These are phyloP conservation scores for Drosophila fungiperda DNA, from an alignment of 2,888 invertebrate genomes.

Conservation along the genomic window DNA sequence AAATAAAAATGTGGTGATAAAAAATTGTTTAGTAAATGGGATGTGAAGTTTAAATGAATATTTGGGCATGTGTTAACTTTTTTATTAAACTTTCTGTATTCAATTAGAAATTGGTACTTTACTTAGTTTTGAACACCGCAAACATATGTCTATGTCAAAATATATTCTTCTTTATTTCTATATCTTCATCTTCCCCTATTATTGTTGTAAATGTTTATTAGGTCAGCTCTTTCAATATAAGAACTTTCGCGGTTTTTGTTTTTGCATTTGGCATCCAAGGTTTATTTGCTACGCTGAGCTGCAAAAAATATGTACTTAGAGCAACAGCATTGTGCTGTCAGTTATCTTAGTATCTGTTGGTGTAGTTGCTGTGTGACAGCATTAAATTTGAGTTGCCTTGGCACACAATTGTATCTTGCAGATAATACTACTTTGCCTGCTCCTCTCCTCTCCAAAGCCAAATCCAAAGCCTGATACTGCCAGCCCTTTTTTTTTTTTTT, in stretches of 20 bases:
- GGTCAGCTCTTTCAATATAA: constrained; percentile 18
- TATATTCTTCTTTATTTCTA: not conserved
- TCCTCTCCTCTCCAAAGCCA: constrained; percentile 6
- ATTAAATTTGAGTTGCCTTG: constrained; percentile 61
- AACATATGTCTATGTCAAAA: not conserved
- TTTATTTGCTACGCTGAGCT: constrained; percentile 1
- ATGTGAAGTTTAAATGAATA: not conserved
- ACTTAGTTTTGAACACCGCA: not conserved
- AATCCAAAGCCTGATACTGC: constrained; percentile 26
- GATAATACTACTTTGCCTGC: constrained; percentile 1
- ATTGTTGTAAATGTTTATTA: constrained; percentile 8
- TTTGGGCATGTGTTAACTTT: not conserved
- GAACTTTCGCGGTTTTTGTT: not conserved
- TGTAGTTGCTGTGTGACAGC: constrained; percentile 46
- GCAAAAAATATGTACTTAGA: constrained; percentile 21
- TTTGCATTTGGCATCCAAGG: constrained; percentile 6
- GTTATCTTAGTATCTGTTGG: constrained; percentile 42
- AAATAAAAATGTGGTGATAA: not conserved
- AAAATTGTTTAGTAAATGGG: not conserved
- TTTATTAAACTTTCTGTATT: not conserved
- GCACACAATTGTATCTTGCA: constrained; percentile 32
- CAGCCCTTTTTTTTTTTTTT: not conserved
- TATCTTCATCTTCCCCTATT: not conserved
- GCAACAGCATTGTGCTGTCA: constrained; percentile 43
- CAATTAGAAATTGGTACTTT: not conserved